Evolutionary conservation across 2,888 invertebrate genomes (phyloP), one percentile per base, ranked within the genome.

Genomic region (Cephus rjabovi): DNA sequence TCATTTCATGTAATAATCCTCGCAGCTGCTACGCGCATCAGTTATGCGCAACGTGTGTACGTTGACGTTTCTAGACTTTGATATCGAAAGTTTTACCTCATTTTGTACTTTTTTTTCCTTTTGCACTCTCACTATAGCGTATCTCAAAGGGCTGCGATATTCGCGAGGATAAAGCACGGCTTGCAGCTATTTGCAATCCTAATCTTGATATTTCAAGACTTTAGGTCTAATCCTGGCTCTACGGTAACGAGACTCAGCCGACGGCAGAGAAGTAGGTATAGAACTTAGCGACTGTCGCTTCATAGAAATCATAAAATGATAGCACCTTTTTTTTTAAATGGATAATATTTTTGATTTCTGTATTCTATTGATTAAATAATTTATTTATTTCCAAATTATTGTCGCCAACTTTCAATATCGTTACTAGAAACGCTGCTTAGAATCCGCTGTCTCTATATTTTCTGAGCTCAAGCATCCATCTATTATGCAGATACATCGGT

Each of bases 141-240:
- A 75, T 74, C 70, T 77, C 76, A 35, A 79, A 81, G 80, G 83
- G 78, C 80, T 80, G 84, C 75, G 77, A 79, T 79, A 81, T 81
- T 79, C 56, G 76, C 78, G 79, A 79, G 81, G 80, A 81, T 80
- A 78, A 79, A 79, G 77, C 40, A 81, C 79, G 79, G 82, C 78
- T 81, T 81, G 81, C 83, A 85, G 23, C 83, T 82, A 86, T 89
- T 90, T 89, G 87, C 88, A 89, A 89, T 89, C 87, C 85, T 87
- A 86, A 87, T 87, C 82, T 80, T 77, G 76, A 40, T 81, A 78
- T 83, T 84, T 84, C 56, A 56, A 56, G 23, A 23, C 56, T 23
- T 23, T 56, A 15, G 2, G 56, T 56, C 15, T 15, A 9, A 56
- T 6, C 56, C 56, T 56, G 56, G 9, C 9, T 23, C 56, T 23